phyloP scores from a whole-genome alignment of 1,140 invertebrate species.

The Varroa destructor region DNA sequence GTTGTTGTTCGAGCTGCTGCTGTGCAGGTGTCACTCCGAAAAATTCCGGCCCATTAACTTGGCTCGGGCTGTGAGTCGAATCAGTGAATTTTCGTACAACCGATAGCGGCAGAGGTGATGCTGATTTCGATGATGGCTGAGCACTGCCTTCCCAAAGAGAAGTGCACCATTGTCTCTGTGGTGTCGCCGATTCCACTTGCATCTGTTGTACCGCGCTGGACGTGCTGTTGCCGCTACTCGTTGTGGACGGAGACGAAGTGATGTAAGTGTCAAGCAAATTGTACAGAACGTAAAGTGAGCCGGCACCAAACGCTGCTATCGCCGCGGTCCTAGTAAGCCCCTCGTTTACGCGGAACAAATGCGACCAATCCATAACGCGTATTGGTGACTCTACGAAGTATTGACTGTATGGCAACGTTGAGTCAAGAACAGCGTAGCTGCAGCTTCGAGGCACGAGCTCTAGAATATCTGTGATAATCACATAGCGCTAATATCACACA shows the following conservation, averaged over 20 bases:
- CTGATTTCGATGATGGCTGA: not conserved
- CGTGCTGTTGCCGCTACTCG: too few species aligned
- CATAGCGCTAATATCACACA: too few species aligned
- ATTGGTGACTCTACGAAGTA: too few species aligned
- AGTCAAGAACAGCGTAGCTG: too few species aligned
- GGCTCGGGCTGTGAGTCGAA: not conserved
- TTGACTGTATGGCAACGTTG: too few species aligned
- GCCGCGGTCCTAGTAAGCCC: not conserved
- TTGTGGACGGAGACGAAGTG: not conserved
- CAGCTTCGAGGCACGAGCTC: too few species aligned
- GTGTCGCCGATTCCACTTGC: not conserved
- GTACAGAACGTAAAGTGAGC: constrained; percentile 22
- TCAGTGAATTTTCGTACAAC: constrained; percentile 15
- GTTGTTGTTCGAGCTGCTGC: not conserved
- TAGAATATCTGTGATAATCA: too few species aligned
- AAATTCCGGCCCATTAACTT: too few species aligned
- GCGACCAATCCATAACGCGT: constrained; percentile 7
- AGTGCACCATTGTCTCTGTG: not conserved
- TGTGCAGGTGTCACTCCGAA: not conserved
- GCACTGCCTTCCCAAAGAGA: not conserved
- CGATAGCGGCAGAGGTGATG: constrained; percentile 6
- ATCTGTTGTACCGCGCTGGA: not conserved
- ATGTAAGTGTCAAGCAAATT: constrained; percentile 24
- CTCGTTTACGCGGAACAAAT: constrained; percentile 5
- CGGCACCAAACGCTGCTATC: constrained; percentile 15